Evolutionary conservation across 2,797 vertebrate genomes (phyloP).

Genomic region (Myripristis jacobus): DNA sequence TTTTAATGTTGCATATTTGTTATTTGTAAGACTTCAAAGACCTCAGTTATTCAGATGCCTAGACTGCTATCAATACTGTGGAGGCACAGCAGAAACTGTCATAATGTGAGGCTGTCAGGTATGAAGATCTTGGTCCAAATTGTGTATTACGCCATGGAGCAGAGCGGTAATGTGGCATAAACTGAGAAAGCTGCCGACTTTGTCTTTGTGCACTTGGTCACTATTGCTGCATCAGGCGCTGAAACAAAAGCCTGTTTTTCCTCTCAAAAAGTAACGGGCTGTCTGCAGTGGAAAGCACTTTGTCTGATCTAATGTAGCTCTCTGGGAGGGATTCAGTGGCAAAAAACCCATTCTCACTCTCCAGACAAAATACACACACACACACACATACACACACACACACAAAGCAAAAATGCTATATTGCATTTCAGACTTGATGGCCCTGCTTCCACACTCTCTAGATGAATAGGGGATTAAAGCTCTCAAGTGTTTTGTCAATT

Average conservation of each 20-base stretch:
- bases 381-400: slow-evolving; percentile 8
- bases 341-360: slow-evolving; percentile 9
- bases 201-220: slow-evolving; percentile 19
- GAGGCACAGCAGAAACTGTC: background rate
- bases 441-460: slow-evolving; percentile 25
- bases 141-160: slow-evolving; percentile 1
- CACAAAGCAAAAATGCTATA: slow-evolving; percentile 23
- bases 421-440: slow-evolving; percentile 57
- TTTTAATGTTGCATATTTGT: slow-evolving; percentile 15
- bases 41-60: background rate
- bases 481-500: slow-evolving; percentile 57
- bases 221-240: slow-evolving; percentile 3
- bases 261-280: slow-evolving; percentile 1
- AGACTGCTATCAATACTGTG: background rate
- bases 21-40: slow-evolving; percentile 10
- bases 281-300: slow-evolving; percentile 59
- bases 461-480: slow-evolving; percentile 59
- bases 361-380: background rate
- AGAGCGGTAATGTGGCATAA: slow-evolving; percentile 17
- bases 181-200: slow-evolving; percentile 27
- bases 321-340: slow-evolving; percentile 37
- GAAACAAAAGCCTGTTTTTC: slow-evolving; percentile 38
- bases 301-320: slow-evolving; percentile 55
- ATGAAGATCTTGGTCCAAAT: slow-evolving; percentile 9
- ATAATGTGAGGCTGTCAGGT: slow-evolving; percentile 5